Conservation (phyloP, 2,113 vertebrate genomes). For the Anoplopoma fimbria region DNA sequence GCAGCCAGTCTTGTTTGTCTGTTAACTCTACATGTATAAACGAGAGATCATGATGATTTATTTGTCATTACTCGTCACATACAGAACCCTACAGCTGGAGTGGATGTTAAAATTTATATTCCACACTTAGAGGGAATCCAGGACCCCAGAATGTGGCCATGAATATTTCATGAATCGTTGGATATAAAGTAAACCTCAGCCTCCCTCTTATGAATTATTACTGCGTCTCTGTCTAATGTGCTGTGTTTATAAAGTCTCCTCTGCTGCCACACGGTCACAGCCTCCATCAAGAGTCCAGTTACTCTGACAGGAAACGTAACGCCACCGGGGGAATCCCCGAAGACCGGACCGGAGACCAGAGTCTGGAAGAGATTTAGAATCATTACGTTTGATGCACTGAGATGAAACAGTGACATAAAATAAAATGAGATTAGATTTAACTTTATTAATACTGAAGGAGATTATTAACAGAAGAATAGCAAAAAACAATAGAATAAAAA, state of each 20-base stretch:
- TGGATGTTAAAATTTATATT: constrained; percentile 2
- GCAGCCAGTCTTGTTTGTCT: background rate
- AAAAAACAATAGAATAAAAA: too few relatives aligned
- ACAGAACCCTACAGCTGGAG: background rate
- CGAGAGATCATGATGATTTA: background rate
- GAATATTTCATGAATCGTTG: constrained; percentile 44
- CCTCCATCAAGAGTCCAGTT: constrained; percentile 48
- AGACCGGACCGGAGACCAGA: background rate
- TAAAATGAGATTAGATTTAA: too few relatives aligned
- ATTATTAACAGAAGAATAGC: too few relatives aligned
- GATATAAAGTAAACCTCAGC: constrained; percentile 37
- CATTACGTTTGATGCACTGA: background rate
- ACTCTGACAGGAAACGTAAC: constrained; percentile 57
- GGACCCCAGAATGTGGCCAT: background rate
- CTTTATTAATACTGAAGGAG: too few relatives aligned
- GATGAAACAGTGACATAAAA: background rate
- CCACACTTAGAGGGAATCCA: background rate
- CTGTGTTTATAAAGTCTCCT: background rate
- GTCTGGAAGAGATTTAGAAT: constrained; percentile 8
- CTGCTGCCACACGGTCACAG: constrained; percentile 19
- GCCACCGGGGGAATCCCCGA: constrained; percentile 30
- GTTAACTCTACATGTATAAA: background rate
- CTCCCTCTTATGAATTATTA: constrained; percentile 52
- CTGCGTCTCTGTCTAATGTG: constrained; percentile 1
- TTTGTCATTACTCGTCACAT: background rate